A percentile compares a stretch with the other conserved stretches of the same genome.
Conservation (phyloP, 2,797 vertebrate species). For the Danio choprae region DNA sequence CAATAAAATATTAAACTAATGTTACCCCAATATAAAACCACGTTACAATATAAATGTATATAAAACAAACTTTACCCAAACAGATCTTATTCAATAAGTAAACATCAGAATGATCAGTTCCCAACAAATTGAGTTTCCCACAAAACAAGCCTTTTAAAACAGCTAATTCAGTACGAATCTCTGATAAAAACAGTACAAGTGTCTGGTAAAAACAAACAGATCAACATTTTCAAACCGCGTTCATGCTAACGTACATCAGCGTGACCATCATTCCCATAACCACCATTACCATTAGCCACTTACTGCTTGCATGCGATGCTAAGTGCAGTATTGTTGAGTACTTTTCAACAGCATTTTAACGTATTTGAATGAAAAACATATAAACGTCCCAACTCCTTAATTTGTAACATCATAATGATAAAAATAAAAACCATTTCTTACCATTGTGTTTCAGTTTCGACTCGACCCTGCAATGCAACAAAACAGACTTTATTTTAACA, state of each 20-base stretch:
- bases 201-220: no score
- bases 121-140: not conserved
- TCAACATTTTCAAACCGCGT: no score
- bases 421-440: not conserved
- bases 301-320: rapidly evolving
- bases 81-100: not conserved
- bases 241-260: no score
- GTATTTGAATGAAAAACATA: rapidly evolving
- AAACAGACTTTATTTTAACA: not conserved
- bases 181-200: no score
- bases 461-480: constrained; percentile 31
- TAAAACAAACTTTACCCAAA: no score
- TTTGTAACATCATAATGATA: rapidly evolving
- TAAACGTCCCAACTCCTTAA: rapidly evolving
- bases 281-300: not conserved
- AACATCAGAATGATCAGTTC: rapidly evolving
- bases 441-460: constrained; percentile 29
- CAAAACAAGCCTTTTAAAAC: not conserved
- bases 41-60: no score
- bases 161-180: not conserved
- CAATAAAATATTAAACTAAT: no score
- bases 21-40: no score
- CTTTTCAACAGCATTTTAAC: rapidly evolving
- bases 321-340: no score
- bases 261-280: not conserved